Conservation (phyloP, 2,113 vertebrate genomes). For the Lycaon pictus region DNA sequence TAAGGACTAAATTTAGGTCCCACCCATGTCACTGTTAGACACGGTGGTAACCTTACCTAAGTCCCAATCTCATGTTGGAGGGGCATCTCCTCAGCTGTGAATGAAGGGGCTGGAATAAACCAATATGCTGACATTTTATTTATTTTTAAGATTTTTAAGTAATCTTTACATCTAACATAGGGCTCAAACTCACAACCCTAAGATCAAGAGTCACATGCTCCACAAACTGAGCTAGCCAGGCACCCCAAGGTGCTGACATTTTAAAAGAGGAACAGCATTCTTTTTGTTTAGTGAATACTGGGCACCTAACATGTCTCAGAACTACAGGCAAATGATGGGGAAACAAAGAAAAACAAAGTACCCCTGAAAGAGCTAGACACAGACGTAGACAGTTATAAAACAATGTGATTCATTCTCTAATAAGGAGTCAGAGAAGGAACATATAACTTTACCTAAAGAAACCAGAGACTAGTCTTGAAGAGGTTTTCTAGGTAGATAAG, state of each 20-base stretch:
- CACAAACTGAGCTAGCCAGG: not conserved
- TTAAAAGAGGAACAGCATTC: not conserved
- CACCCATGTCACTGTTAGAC: not conserved
- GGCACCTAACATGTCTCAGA: not conserved
- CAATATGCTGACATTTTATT: not conserved
- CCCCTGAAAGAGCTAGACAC: not conserved
- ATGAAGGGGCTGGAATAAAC: not conserved
- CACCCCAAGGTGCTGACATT: not conserved
- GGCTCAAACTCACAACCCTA: not conserved
- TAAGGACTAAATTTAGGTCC: not conserved
- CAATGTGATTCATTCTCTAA: not conserved
- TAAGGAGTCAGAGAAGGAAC: not conserved
- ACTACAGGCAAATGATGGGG: not conserved
- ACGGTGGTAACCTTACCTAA: not conserved
- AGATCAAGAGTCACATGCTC: not conserved
- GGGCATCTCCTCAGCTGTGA: not conserved
- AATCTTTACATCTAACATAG: not conserved
- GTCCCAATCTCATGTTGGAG: not conserved
- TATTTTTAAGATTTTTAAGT: not conserved
- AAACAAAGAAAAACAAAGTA: conserved; percentile 28
- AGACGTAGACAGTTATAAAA: not conserved
- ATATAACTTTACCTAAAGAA: not conserved
- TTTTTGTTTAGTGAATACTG: not conserved
- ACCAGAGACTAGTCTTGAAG: not conserved
- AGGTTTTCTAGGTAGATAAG: conserved; percentile 1